Conservation (phyloP, 2,797 vertebrate genomes). For the Pipistrellus nathusii region DNA sequence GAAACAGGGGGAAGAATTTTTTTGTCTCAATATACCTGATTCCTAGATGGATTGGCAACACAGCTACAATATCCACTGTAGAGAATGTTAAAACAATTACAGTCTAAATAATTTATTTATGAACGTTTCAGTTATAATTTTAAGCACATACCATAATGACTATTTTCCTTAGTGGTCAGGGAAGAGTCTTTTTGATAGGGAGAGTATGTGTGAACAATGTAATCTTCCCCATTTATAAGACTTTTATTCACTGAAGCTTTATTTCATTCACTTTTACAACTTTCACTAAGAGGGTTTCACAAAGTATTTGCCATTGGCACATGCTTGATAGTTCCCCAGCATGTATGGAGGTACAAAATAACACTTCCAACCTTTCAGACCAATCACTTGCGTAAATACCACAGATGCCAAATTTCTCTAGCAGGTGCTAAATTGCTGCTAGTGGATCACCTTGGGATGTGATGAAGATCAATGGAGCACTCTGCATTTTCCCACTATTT, state of each 20-base stretch:
- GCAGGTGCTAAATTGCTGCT: constrained; percentile 80
- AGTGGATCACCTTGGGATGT: constrained; percentile 63
- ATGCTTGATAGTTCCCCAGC: constrained; percentile 51
- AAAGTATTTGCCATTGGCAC: constrained; percentile 34
- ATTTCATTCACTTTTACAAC: constrained; percentile 45
- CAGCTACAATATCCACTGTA: not conserved
- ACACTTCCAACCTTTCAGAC: constrained; percentile 75
- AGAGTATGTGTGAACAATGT: not conserved
- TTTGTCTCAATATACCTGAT: not conserved
- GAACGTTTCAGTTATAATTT: not conserved
- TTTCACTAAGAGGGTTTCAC: constrained; percentile 55
- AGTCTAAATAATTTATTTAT: not conserved
- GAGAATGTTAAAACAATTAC: not conserved
- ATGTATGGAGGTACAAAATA: constrained; percentile 59
- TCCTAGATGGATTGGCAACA: not conserved
- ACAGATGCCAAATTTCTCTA: constrained; percentile 75
- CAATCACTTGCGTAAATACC: constrained; percentile 75
- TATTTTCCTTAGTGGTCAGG: not conserved
- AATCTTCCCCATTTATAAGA: not conserved
- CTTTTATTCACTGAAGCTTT: constrained; percentile 50
- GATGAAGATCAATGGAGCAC: constrained; percentile 73
- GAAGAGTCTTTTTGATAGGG: not conserved
- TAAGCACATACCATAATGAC: not conserved
- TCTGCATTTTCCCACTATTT: constrained; percentile 62
- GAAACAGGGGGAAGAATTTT: not conserved